phyloP scores from a whole-genome alignment of 2,113 vertebrate species.

The Corynorhinus townsendii region DNA sequence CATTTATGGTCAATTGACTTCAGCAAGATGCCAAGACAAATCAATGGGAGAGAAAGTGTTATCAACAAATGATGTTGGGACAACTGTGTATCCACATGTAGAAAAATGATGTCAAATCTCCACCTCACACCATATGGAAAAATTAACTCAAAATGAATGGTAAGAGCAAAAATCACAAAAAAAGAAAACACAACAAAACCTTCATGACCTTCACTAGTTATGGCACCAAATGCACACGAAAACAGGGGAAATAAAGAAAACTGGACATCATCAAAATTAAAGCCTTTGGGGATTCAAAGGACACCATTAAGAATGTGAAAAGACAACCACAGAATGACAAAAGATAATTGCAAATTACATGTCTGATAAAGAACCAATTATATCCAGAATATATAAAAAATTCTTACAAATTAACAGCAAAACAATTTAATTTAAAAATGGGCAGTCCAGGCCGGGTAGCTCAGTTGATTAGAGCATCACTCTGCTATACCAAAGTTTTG shows the following conservation, averaged over 20 bases:
- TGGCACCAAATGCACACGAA: background rate
- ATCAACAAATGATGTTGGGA: background rate
- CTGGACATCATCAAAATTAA: background rate
- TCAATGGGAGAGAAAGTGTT: background rate
- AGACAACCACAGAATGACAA: background rate
- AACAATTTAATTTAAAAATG: background rate
- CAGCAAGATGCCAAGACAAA: background rate
- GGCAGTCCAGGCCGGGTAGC: background rate
- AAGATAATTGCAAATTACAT: background rate
- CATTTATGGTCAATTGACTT: background rate
- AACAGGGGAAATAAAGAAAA: background rate
- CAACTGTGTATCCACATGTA: background rate
- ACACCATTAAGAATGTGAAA: background rate
- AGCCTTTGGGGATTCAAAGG: background rate
- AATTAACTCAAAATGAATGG: background rate
- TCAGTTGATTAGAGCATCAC: background rate
- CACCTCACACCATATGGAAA: background rate
- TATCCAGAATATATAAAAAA: background rate
- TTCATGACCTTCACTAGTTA: background rate
- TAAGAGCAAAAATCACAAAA: background rate
- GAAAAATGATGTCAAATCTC: background rate
- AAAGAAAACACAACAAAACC: background rate
- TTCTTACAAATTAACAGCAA: background rate
- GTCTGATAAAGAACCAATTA: background rate
- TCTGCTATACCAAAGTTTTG: too few species aligned